These are phyloP conservation scores for Beris chalybata DNA, from an alignment of 2,888 invertebrate species.

Conservation along the genomic window DNA sequence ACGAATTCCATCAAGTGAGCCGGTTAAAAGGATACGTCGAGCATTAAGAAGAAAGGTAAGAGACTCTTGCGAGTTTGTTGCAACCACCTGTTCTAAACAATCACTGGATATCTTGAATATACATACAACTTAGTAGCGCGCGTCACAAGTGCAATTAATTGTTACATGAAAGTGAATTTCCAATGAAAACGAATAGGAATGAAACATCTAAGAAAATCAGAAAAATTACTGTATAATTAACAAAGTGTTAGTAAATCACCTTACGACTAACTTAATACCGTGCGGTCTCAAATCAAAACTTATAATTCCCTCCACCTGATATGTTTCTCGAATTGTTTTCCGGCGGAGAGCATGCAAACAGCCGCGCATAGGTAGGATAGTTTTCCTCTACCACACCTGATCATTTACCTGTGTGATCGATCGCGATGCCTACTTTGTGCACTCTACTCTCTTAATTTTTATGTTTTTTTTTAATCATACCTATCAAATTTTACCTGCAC, in stretches of 20 bases:
- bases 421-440: too few relatives aligned
- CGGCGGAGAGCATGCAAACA: neutral
- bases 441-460: too few relatives aligned
- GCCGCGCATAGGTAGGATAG: neutral
- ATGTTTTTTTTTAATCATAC: too few relatives aligned
- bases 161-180: constrained; percentile 21
- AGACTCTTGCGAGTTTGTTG: neutral
- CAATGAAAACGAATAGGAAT: constrained; percentile 9
- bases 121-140: constrained; percentile 4
- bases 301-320: constrained; percentile 15
- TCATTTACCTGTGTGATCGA: neutral
- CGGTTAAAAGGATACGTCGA: constrained; percentile 17
- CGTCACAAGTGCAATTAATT: neutral
- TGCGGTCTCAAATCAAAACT: neutral
- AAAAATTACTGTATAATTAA: constrained; percentile 12
- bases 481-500: too few relatives aligned
- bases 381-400: constrained; percentile 1
- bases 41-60: constrained; percentile 12
- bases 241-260: constrained; percentile 22
- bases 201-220: neutral
- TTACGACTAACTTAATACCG: constrained; percentile 2
- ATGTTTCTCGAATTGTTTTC: neutral
- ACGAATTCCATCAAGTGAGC: constrained; percentile 19
- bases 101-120: neutral
- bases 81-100: neutral